Evolutionary conservation across 2,888 invertebrate genomes (phyloP).

Genomic region (Temnothorax rugatulus): DNA sequence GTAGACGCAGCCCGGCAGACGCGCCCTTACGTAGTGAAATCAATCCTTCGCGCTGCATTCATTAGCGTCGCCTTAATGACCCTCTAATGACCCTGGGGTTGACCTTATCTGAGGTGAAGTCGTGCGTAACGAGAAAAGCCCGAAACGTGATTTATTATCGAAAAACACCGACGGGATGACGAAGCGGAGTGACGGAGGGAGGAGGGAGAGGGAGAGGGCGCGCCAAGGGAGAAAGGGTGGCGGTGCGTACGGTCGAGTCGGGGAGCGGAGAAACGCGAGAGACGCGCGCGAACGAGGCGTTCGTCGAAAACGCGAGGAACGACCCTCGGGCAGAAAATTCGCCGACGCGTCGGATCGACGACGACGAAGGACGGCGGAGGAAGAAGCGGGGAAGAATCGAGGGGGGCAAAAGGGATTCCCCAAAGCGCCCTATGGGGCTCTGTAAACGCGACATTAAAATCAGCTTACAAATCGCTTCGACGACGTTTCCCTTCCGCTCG

Average conservation of each 20-base stretch:
- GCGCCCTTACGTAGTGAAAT: constrained; percentile 58
- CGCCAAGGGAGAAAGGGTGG: background rate
- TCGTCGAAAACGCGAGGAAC: constrained; percentile 40
- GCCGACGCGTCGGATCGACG: constrained; percentile 66
- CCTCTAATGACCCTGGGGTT: constrained; percentile 74
- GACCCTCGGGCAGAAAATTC: constrained; percentile 68
- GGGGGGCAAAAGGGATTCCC: constrained; percentile 41
- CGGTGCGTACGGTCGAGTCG: background rate
- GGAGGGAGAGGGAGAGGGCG: background rate
- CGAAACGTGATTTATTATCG: constrained; percentile 79
- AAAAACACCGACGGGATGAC: constrained; percentile 65
- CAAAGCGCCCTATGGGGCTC: constrained; percentile 64
- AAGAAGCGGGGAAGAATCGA: constrained; percentile 37
- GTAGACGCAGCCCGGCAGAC: constrained; percentile 15
- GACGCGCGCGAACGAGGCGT: constrained; percentile 49
- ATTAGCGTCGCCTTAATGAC: constrained; percentile 79
- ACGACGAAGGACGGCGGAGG: constrained; percentile 43
- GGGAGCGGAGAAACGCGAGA: constrained; percentile 50
- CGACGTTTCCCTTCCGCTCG: constrained; percentile 70
- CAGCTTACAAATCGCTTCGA: constrained; percentile 81
- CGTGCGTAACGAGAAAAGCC: constrained; percentile 68
- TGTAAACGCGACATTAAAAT: constrained; percentile 82
- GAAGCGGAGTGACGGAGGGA: constrained; percentile 60
- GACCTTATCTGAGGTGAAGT: constrained; percentile 71
- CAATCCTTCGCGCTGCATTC: constrained; percentile 76